phyloP scores from a whole-genome alignment of 2,888 invertebrate species.

The Lasioglossum zephyrum region DNA sequence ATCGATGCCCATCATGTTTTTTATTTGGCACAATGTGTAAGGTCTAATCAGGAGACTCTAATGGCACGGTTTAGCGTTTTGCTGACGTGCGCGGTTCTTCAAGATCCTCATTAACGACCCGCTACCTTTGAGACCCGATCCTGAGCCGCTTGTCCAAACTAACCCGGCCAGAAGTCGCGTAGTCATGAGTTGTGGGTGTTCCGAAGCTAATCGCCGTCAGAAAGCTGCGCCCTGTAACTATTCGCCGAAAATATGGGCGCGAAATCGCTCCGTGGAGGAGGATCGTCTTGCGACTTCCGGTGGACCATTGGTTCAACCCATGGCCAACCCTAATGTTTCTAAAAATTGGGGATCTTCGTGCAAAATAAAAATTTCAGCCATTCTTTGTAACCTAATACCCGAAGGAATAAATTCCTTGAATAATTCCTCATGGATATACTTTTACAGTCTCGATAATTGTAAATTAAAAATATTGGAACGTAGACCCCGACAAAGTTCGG shows the following conservation, averaged over 20 bases:
- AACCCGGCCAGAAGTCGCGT: constrained; percentile 68
- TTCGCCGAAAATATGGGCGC: constrained; percentile 21
- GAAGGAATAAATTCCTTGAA: too few relatives aligned
- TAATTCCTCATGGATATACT: too few relatives aligned
- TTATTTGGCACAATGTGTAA: neutral
- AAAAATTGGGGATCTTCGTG: too few relatives aligned
- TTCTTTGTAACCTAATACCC: too few relatives aligned
- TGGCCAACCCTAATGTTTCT: neutral
- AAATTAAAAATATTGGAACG: too few relatives aligned
- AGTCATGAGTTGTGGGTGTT: constrained; percentile 71
- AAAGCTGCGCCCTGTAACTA: constrained; percentile 22
- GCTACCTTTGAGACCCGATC: constrained; percentile 68
- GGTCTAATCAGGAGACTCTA: neutral
- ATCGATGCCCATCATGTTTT: too few relatives aligned
- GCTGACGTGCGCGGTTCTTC: constrained; percentile 21
- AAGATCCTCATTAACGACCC: constrained; percentile 73
- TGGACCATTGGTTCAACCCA: neutral
- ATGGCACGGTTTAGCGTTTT: neutral
- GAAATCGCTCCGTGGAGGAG: constrained; percentile 3
- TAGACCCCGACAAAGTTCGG: neutral
- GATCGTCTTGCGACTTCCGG: neutral
- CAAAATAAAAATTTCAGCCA: too few relatives aligned
- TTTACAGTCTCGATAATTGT: too few relatives aligned
- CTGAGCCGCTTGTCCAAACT: constrained; percentile 65
- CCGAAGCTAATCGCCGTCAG: constrained; percentile 58